A percentile compares a stretch with the other conserved stretches of the same genome.
These are phyloP conservation scores for Caenorhabditis inopinata DNA, from an alignment of 1,140 invertebrate species.

Conservation along the genomic window DNA sequence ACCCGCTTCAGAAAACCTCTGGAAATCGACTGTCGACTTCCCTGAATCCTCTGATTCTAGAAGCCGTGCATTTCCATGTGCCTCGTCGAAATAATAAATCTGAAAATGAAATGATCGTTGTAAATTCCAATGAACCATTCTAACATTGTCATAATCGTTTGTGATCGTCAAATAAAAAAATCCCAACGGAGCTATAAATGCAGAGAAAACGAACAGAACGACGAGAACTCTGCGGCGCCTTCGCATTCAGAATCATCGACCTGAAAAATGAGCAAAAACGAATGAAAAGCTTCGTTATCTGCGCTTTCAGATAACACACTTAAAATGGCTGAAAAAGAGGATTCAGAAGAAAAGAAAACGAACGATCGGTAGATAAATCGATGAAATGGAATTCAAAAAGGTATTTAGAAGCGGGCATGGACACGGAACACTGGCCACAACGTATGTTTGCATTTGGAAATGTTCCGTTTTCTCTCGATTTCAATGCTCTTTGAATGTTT, in stretches of 20 bases:
- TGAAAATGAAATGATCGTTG: too few relatives aligned
- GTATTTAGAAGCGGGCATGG: not conserved
- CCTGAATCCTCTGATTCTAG: too few relatives aligned
- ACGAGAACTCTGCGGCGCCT: not conserved
- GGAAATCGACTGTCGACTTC: too few relatives aligned
- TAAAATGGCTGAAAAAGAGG: too few relatives aligned
- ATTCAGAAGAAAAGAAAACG: not conserved
- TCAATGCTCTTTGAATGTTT: not conserved
- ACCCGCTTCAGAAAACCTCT: not conserved
- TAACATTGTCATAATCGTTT: not conserved
- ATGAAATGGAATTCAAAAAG: slow-evolving; percentile 19
- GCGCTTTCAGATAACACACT: too few relatives aligned
- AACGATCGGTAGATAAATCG: not conserved
- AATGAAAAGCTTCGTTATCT: not conserved
- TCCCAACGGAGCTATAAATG: not conserved
- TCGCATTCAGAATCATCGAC: not conserved
- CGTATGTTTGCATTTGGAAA: slow-evolving; percentile 2
- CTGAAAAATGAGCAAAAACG: not conserved
- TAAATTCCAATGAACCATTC: too few relatives aligned
- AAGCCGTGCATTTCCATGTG: too few relatives aligned
- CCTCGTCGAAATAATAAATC: too few relatives aligned
- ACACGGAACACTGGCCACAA: not conserved
- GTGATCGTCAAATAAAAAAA: slow-evolving; percentile 2
- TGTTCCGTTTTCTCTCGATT: not conserved
- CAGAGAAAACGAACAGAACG: not conserved